Percentiles rank a stretch among this genome's conserved stretches.
phyloP scores from a whole-genome alignment of 2,888 invertebrate genomes.

The Drosophila mimetica region DNA sequence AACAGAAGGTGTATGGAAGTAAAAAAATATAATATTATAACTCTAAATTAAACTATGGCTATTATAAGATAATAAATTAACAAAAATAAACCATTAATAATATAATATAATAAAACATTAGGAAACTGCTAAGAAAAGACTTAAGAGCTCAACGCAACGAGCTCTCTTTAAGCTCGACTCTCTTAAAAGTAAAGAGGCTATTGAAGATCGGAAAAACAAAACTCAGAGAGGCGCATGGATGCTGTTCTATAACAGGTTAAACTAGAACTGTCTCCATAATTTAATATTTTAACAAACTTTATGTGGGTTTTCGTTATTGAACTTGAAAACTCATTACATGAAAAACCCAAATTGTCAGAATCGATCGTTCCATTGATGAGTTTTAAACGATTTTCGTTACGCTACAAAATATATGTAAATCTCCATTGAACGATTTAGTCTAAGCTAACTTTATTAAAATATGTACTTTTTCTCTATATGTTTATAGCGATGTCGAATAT shows the following conservation, averaged over 20 bases:
- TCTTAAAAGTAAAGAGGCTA: background rate
- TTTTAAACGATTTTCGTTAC: background rate
- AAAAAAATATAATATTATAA: too few species aligned
- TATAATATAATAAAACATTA: too few species aligned
- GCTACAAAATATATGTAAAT: too few species aligned
- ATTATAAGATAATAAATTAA: too few species aligned
- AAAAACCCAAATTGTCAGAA: background rate
- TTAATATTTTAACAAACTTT: background rate
- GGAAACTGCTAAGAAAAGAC: too few species aligned
- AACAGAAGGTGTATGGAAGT: too few species aligned
- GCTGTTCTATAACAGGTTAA: slow-evolving; percentile 4
- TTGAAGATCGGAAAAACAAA: background rate
- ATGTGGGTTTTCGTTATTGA: background rate
- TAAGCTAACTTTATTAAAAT: background rate
- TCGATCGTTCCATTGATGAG: background rate
- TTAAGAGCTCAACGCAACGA: background rate
- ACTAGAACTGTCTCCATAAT: background rate
- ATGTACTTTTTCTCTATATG: too few species aligned
- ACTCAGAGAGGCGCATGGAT: background rate
- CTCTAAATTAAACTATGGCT: too few species aligned
- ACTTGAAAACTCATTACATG: background rate
- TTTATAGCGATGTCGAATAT: too few species aligned
- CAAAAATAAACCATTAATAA: too few species aligned
- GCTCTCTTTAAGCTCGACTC: background rate
- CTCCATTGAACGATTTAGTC: too few species aligned